Evolutionary conservation across 2,113 vertebrate genomes (phyloP).

Genomic region (Notothenia rossii): DNA sequence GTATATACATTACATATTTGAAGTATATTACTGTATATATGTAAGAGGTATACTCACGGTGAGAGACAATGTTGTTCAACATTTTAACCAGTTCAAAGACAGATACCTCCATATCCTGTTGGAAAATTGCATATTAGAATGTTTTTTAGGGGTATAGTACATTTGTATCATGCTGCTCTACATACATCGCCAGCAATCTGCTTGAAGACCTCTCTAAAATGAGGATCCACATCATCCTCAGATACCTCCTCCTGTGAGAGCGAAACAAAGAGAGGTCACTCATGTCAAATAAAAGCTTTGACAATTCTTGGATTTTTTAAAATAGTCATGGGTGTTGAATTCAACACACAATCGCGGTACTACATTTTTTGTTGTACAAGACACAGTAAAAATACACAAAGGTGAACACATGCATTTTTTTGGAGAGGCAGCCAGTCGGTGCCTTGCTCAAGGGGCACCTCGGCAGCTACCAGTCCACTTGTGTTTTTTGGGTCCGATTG

Average conservation of each 20-base stretch:
- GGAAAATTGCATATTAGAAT: slow-evolving; percentile 20
- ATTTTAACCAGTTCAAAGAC: slow-evolving; percentile 81
- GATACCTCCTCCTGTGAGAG: slow-evolving; percentile 54
- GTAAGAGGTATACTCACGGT: slow-evolving; percentile 77
- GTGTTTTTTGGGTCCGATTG: no score
- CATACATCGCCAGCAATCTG: slow-evolving; percentile 66
- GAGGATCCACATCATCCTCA: slow-evolving; percentile 71
- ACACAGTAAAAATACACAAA: no score
- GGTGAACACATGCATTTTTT: no score
- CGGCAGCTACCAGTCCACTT: no score
- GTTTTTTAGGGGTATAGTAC: neutral
- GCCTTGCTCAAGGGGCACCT: no score
- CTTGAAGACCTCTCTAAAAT: slow-evolving; percentile 67
- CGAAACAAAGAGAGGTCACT: neutral
- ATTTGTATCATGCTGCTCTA: neutral
- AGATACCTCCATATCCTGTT: slow-evolving; percentile 87
- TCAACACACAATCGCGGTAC: neutral
- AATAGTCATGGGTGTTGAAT: neutral
- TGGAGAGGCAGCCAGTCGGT: no score
- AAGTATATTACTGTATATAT: neutral
- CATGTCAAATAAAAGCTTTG: neutral
- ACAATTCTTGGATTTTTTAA: neutral
- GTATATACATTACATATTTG: no score
- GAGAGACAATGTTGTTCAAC: slow-evolving; percentile 84
- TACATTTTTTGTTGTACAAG: no score